These are phyloP conservation scores for Gnathonemus echidnorhynchus DNA, from an alignment of 2,113 vertebrate species.

Conservation along the genomic window DNA sequence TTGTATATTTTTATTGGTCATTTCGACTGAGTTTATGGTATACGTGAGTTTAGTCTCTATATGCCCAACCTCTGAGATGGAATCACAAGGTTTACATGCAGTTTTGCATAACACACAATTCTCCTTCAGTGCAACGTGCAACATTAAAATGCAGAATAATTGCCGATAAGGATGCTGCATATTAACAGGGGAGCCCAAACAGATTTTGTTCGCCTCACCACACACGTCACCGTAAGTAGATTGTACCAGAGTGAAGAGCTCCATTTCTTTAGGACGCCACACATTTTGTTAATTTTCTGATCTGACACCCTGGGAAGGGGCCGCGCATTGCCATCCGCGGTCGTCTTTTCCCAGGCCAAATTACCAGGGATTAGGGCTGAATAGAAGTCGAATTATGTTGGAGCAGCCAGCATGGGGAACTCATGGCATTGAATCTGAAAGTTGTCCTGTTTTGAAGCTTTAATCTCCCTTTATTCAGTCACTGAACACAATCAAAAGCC, in stretches of 20 bases:
- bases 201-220: neutral
- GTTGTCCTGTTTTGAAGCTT: constrained; percentile 13
- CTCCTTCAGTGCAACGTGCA: neutral
- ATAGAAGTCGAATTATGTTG: neutral
- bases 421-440: neutral
- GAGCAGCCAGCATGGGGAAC: neutral
- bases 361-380: constrained; percentile 2
- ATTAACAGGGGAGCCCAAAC: neutral
- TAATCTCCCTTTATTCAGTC: constrained; percentile 11
- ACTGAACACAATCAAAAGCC: constrained; percentile 7
- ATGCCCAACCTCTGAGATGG: neutral
- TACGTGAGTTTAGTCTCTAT: neutral
- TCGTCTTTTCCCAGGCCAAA: constrained; percentile 2
- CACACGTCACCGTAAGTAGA: neutral
- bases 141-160: neutral
- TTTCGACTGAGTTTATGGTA: neutral
- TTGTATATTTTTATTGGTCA: neutral
- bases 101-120: neutral
- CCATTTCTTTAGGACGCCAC: neutral
- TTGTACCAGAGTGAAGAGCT: neutral
- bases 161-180: neutral
- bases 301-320: neutral
- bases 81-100: neutral
- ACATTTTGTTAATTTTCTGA: constrained; percentile 3
- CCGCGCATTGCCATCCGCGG: neutral